Evolutionary conservation across 1,140 invertebrate genomes (phyloP).

Genomic region (Dinothrombium tinctorium): DNA sequence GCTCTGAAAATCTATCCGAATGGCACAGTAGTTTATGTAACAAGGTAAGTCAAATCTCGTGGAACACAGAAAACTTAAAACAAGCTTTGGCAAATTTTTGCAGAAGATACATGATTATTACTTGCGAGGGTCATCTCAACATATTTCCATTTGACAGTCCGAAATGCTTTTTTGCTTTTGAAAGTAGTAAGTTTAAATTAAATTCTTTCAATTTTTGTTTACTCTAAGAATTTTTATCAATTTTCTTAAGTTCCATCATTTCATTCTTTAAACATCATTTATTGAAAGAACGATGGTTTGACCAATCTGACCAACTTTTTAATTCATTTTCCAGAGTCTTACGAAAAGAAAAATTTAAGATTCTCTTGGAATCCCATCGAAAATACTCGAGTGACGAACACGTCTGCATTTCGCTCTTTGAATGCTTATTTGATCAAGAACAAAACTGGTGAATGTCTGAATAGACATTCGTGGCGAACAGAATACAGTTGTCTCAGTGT

Average conservation of each 20-base stretch:
- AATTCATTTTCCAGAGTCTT: conserved; percentile 11
- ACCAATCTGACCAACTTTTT: neutral
- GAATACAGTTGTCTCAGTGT: conserved; percentile 69
- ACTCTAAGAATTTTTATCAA: neutral
- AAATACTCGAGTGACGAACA: conserved; percentile 13
- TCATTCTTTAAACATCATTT: neutral
- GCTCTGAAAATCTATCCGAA: conserved; percentile 66
- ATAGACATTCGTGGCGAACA: conserved; percentile 56
- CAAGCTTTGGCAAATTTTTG: neutral
- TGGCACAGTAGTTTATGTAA: conserved; percentile 72
- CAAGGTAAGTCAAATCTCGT: conserved; percentile 23
- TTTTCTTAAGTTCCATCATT: neutral
- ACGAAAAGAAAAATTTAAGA: conserved; percentile 13
- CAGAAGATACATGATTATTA: conserved; percentile 60
- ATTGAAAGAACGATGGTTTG: neutral
- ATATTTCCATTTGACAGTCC: conserved; percentile 89
- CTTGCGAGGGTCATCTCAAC: conserved; percentile 68
- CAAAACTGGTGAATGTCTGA: conserved; percentile 53
- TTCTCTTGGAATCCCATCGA: conserved; percentile 11
- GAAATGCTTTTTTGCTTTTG: conserved; percentile 73
- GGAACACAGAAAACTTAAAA: too few species aligned
- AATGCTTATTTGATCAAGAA: conserved; percentile 80
- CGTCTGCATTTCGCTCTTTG: conserved; percentile 47
- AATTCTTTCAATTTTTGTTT: neutral
- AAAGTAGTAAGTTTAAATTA: conserved; percentile 23